Percentiles rank a stretch among this genome's conserved stretches.
phyloP scores from a whole-genome alignment of 2,888 invertebrate species.

The Callyntrura sp. region DNA sequence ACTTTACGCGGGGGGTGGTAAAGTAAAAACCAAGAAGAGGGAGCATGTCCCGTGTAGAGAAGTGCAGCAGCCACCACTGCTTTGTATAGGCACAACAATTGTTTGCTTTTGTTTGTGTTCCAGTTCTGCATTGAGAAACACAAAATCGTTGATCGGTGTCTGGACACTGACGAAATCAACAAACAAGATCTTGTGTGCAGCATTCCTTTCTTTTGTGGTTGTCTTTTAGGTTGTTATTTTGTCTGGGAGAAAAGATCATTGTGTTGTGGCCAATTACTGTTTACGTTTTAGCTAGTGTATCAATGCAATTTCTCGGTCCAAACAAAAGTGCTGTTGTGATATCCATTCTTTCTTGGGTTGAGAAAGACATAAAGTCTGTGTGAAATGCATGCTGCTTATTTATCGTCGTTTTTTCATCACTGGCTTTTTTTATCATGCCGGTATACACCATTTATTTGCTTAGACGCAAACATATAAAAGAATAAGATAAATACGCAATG shows the following conservation, averaged over 20 bases:
- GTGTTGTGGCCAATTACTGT: conserved; percentile 23
- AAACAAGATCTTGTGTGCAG: not conserved
- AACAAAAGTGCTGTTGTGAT: too few species aligned
- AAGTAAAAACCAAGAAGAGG: not conserved
- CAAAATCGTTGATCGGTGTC: not conserved
- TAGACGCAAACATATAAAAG: too few species aligned
- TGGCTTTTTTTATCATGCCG: not conserved
- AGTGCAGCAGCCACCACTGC: not conserved
- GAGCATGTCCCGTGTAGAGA: not conserved
- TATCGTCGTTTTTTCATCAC: conserved; percentile 33
- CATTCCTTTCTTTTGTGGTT: not conserved
- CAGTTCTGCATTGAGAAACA: too few species aligned
- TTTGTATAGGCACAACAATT: not conserved
- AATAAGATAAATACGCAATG: not conserved
- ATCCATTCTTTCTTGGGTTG: not conserved
- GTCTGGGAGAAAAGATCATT: not conserved
- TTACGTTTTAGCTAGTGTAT: conserved; percentile 41
- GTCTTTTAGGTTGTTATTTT: not conserved
- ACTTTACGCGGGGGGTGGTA: not conserved
- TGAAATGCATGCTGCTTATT: not conserved
- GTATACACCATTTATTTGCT: too few species aligned
- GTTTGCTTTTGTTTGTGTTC: not conserved
- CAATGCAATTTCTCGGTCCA: conserved; percentile 19
- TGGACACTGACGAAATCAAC: not conserved
- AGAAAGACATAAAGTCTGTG: not conserved